Base-by-base conservation (phyloP, 2,113 vertebrate species). In the Agelaius phoeniceus region DNA sequence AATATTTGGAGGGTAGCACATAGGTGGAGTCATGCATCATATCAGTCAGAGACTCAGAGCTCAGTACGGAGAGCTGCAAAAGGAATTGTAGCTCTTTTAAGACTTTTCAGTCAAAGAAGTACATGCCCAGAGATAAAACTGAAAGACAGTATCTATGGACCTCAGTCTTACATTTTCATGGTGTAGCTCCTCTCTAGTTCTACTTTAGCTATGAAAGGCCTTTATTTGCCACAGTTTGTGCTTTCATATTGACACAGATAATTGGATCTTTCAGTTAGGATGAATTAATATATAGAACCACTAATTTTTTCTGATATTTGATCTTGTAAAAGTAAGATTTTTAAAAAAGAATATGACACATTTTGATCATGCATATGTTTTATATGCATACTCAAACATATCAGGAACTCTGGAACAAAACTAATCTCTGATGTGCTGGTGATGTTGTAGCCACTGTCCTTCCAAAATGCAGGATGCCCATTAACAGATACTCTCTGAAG, bases 221-320 rank as follows among this genome's bases (percentile, higher is more conserved):
- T 87, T 66, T 66, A 51, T 14, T 41, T 19, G 20, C 15, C 30
- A 69, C 33, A 68, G 28, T 7, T 77, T 16, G 59, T 65, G 41
- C 58, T 93, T 79, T 74, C 43, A 48, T 86, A 80, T 87, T 76
- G 49, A 54, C 54, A 55, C 4, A 58, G 66, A 66, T 55, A 84
- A 96, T 35, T 69, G 68, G 54, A 49, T 89, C 84, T 78, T 89
- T 87, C 79, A 87, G 79, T 83, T 77, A 84, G 43, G 41, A 67
- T 74, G 73, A 94, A n/a, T 51, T 71, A 44, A 13, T 16, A 59
- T 23, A 57, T 69, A 69, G 81, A 93, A 89, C 76, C 74, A 85
- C 58, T 61, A 26, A 15, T 74, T 69, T 73, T 80, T 87, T 55
- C 69, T 71, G 27, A 46, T 66, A 22, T 80, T 54, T 81, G 19